phyloP scores from a whole-genome alignment of 2,888 invertebrate genomes.

The Idaea dimidiata region DNA sequence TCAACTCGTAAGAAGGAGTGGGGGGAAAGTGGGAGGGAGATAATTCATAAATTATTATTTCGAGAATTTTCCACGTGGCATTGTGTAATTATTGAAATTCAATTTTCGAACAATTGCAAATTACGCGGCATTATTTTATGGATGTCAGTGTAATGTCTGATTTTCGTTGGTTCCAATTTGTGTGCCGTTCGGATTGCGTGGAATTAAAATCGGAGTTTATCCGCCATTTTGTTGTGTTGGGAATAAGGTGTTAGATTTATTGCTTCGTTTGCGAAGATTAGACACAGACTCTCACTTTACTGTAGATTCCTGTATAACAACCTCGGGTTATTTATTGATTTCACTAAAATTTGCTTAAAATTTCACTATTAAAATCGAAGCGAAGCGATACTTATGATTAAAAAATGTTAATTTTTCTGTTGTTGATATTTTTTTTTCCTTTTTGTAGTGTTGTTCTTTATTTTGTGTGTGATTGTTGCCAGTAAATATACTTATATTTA shows the following conservation, averaged over 20 bases:
- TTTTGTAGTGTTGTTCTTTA: too few species aligned
- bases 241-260: not conserved
- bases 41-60: constrained; percentile 43
- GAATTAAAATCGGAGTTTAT: not conserved
- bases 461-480: too few species aligned
- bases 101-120: constrained; percentile 19
- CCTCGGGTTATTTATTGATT: not conserved
- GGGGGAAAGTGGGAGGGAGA: constrained; percentile 21
- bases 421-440: too few species aligned
- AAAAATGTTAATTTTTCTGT: too few species aligned
- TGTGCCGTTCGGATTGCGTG: not conserved
- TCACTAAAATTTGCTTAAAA: not conserved
- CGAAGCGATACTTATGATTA: too few species aligned
- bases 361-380: not conserved
- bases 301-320: not conserved
- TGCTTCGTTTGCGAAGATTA: not conserved
- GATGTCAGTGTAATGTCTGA: constrained; percentile 11
- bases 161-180: constrained; percentile 4
- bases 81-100: constrained; percentile 26
- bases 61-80: constrained; percentile 31
- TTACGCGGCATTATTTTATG: constrained; percentile 18
- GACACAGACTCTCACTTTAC: constrained; percentile 4
- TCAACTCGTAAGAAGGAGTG: constrained; percentile 17
- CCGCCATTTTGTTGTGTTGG: not conserved
- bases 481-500: too few species aligned